A percentile compares a stretch with the other conserved stretches of the same genome.
These are phyloP conservation scores for Epizoanthus stellaris DNA, from an alignment of 92 coral and sea anemone species.

Conservation along the genomic window DNA sequence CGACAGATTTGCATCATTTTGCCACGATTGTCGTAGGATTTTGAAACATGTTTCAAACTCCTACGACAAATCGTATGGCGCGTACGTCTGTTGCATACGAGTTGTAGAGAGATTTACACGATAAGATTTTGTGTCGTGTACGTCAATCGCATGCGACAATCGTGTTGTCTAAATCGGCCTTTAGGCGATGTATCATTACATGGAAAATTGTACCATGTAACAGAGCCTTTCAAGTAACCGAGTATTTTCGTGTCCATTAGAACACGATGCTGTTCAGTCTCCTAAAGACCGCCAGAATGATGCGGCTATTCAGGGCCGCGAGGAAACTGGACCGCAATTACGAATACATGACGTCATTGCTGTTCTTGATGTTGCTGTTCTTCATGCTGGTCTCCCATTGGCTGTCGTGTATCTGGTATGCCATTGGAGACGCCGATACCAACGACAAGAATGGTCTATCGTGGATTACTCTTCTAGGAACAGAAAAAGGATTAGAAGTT, in stretches of 20 bases:
- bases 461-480: constrained; percentile 75
- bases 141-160: no score
- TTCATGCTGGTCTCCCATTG: constrained; percentile 99
- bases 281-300: constrained; percentile 68
- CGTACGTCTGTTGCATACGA: no score
- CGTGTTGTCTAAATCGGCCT: no score
- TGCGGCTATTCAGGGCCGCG: constrained; percentile 89
- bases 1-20: no score
- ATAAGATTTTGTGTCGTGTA: no score
- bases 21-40: no score
- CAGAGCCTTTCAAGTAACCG: background rate
- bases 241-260: constrained; percentile 16
- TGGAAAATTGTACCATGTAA: no score
- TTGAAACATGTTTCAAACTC: no score
- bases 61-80: no score
- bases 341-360: constrained; percentile 96
- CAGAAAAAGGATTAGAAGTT: constrained; percentile 49
- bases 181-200: no score
- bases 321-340: constrained; percentile 97
- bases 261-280: constrained; percentile 83
- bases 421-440: constrained; percentile 77
- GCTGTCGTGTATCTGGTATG: constrained; percentile 97
- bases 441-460: constrained; percentile 46
- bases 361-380: constrained; percentile 93
- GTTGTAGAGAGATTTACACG: no score